A percentile compares a stretch with the other conserved stretches of the same genome.
Conservation (phyloP, 2,888 invertebrate species). For the Beris chalybata region DNA sequence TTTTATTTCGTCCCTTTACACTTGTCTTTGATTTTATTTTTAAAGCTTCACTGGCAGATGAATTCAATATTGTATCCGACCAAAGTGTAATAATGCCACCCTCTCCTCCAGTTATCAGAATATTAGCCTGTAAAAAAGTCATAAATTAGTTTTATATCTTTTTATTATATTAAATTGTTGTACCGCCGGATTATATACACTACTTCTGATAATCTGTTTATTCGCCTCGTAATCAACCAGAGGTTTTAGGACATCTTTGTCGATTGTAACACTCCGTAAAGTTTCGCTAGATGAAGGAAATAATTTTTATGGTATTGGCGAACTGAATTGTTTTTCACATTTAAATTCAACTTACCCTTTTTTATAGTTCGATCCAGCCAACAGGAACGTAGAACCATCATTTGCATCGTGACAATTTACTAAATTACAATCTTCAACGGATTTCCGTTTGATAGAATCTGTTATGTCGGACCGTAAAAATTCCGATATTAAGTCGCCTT, state of each 20-base stretch:
- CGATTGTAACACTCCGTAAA: slow-evolving; percentile 1
- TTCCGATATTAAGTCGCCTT: slow-evolving; percentile 62
- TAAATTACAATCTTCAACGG: slow-evolving; percentile 65
- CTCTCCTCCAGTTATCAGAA: slow-evolving; percentile 12
- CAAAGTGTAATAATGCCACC: slow-evolving; percentile 11
- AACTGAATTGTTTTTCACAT: no score
- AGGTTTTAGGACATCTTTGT: neutral
- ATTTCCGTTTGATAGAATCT: slow-evolving; percentile 62
- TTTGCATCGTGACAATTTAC: slow-evolving; percentile 62
- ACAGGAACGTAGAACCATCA: slow-evolving; percentile 59
- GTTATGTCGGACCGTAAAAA: slow-evolving; percentile 65
- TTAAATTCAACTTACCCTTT: slow-evolving; percentile 58
- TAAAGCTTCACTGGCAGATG: neutral
- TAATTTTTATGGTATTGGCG: neutral
- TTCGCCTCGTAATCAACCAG: slow-evolving; percentile 14
- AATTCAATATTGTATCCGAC: neutral
- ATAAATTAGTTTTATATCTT: neutral
- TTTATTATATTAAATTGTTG: neutral
- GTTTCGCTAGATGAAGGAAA: slow-evolving; percentile 3
- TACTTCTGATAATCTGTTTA: slow-evolving; percentile 19
- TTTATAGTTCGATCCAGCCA: slow-evolving; percentile 67
- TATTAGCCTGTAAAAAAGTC: slow-evolving; percentile 15
- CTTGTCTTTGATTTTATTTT: slow-evolving; percentile 6
- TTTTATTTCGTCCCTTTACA: slow-evolving; percentile 10
- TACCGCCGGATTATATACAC: slow-evolving; percentile 13